Percentiles rank a stretch among this genome's conserved stretches.
phyloP scores from a whole-genome alignment of 2,797 vertebrate species.

The Argyrosomus regius region DNA sequence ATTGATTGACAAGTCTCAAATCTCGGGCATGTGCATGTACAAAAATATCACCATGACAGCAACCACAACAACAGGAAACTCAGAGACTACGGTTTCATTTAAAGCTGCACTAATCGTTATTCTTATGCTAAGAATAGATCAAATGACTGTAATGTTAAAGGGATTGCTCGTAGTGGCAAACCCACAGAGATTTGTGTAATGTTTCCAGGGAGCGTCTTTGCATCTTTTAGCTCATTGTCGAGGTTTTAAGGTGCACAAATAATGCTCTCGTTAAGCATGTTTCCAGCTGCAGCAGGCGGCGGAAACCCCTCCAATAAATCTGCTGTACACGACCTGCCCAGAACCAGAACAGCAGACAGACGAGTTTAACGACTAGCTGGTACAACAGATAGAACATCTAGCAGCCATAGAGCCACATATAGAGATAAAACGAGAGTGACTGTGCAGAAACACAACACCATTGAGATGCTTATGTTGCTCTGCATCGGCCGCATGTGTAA shows the following conservation, averaged over 20 bases:
- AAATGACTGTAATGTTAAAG: background rate
- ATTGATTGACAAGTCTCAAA: slow-evolving; percentile 11
- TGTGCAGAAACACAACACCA: no score
- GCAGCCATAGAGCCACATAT: no score
- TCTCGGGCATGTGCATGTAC: background rate
- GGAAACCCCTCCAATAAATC: background rate
- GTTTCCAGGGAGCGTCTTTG: background rate
- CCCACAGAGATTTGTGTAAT: background rate
- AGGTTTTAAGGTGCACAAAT: background rate
- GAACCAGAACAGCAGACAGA: no score
- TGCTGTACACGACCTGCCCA: no score
- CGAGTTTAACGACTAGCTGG: no score
- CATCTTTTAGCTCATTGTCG: background rate
- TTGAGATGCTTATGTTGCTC: no score
- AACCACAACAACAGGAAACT: background rate
- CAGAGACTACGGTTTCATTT: background rate
- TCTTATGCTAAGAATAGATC: background rate
- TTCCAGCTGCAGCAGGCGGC: background rate
- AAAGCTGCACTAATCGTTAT: slow-evolving; percentile 17
- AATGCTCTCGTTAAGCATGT: background rate
- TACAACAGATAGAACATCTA: no score
- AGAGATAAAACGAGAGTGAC: no score
- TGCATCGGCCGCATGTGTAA: no score
- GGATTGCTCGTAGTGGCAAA: background rate
- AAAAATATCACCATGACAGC: background rate